A percentile compares a stretch with the other conserved stretches of the same genome.
Conservation (phyloP, 2,113 vertebrate genomes). For the Bubo scandiacus region DNA sequence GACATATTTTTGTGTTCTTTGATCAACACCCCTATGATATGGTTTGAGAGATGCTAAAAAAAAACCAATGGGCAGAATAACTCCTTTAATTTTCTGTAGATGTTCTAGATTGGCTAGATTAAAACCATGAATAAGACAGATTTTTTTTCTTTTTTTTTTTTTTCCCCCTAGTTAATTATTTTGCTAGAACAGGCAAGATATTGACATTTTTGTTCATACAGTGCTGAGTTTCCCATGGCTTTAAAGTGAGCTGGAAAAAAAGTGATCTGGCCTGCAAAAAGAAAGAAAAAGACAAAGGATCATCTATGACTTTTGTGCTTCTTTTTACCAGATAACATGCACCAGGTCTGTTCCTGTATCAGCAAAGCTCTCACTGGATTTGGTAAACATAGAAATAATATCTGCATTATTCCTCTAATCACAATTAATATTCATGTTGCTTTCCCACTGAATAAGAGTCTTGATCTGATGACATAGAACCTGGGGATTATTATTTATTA, state of each 20-base stretch:
- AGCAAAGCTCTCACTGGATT: not conserved
- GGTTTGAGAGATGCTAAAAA: not conserved
- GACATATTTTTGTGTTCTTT: not conserved
- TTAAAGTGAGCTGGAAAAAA: not conserved
- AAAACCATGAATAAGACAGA: not conserved
- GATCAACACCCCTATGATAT: not conserved
- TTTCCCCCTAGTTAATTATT: not conserved
- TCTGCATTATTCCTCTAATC: not conserved
- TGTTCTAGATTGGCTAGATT: not conserved
- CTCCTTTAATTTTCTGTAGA: not conserved
- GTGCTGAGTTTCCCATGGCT: not conserved
- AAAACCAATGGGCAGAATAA: not conserved
- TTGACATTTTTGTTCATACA: not conserved
- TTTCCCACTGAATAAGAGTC: not conserved
- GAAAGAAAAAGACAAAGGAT: not conserved
- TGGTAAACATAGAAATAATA: not conserved
- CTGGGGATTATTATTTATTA: not conserved
- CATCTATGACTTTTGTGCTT: not conserved
- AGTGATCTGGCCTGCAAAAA: not conserved
- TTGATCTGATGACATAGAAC: not conserved
- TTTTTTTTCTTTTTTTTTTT: not conserved
- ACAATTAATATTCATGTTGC: not conserved
- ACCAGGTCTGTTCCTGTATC: not conserved
- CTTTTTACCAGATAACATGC: not conserved
- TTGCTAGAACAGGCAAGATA: not conserved